Percentiles rank a stretch among this genome's conserved stretches.
These are phyloP conservation scores for Calliopum simillimum DNA, from an alignment of 2,888 invertebrate genomes.

Conservation along the genomic window DNA sequence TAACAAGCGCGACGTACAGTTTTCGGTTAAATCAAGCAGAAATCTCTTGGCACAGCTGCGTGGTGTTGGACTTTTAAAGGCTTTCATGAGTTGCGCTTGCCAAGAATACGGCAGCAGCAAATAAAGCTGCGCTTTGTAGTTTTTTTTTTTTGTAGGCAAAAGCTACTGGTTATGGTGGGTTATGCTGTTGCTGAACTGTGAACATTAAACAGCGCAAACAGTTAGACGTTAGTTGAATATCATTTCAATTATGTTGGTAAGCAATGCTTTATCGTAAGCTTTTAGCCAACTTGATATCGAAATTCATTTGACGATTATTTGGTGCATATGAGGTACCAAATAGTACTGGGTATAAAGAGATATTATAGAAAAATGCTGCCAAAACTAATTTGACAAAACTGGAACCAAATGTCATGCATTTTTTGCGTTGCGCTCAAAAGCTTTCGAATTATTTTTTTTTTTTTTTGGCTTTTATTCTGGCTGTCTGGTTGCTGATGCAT, in stretches of 20 bases:
- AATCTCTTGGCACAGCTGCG: slow-evolving; percentile 39
- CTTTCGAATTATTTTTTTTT: slow-evolving; percentile 5
- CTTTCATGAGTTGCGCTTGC: slow-evolving; percentile 17
- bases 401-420: too few species aligned
- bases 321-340: too few species aligned
- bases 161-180: background rate
- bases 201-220: too few species aligned
- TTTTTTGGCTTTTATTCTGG: slow-evolving; percentile 40
- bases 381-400: too few species aligned
- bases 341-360: too few species aligned
- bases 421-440: background rate
- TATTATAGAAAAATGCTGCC: too few species aligned
- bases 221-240: too few species aligned
- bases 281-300: too few species aligned
- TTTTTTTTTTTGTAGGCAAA: background rate
- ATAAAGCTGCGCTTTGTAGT: slow-evolving; percentile 11
- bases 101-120: background rate
- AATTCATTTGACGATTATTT: too few species aligned
- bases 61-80: slow-evolving; percentile 43
- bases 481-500: background rate
- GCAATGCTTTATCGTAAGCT: too few species aligned
- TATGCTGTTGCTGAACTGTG: too few species aligned
- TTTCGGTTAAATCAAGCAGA: slow-evolving; percentile 27
- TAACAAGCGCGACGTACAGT: slow-evolving; percentile 6
- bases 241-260: too few species aligned